A percentile compares a stretch with the other conserved stretches of the same genome.
phyloP scores from a whole-genome alignment of 2,888 invertebrate genomes.

The Gisinianus flammeolus region DNA sequence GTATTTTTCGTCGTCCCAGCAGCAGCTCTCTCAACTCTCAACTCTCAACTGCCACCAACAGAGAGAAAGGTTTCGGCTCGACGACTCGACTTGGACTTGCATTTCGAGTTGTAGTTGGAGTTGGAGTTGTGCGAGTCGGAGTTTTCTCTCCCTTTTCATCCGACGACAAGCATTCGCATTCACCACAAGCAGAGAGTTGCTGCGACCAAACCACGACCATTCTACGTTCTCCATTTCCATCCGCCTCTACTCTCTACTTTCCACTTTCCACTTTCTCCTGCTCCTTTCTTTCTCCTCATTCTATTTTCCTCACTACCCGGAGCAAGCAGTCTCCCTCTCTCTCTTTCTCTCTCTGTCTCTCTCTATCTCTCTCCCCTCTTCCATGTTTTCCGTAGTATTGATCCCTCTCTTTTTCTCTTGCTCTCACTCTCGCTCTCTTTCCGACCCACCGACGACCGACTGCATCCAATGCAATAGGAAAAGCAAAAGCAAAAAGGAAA shows the following conservation, averaged over 20 bases:
- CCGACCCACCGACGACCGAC: slow-evolving; percentile 32
- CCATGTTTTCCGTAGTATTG: slow-evolving; percentile 56
- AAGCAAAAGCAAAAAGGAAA: background rate
- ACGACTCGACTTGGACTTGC: too few species aligned
- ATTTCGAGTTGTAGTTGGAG: too few species aligned
- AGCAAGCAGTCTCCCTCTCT: background rate
- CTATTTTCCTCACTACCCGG: background rate
- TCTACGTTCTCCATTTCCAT: background rate
- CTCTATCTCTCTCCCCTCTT: slow-evolving; percentile 32
- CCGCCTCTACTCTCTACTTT: background rate
- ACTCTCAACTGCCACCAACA: too few species aligned
- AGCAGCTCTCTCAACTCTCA: too few species aligned
- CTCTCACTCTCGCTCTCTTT: too few species aligned
- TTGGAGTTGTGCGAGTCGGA: too few species aligned
- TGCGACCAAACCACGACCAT: too few species aligned
- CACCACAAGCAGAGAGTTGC: too few species aligned
- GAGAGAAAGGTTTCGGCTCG: background rate
- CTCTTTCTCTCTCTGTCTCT: slow-evolving; percentile 8
- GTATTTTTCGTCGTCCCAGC: too few species aligned
- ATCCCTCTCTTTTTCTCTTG: too few species aligned
- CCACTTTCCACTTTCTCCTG: background rate
- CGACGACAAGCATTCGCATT: background rate
- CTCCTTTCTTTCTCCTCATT: background rate
- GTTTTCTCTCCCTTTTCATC: too few species aligned
- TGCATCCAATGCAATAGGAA: slow-evolving; percentile 24